Base-by-base conservation (phyloP, 2,797 vertebrate species). In the Myoxocephalus aenaeus region DNA sequence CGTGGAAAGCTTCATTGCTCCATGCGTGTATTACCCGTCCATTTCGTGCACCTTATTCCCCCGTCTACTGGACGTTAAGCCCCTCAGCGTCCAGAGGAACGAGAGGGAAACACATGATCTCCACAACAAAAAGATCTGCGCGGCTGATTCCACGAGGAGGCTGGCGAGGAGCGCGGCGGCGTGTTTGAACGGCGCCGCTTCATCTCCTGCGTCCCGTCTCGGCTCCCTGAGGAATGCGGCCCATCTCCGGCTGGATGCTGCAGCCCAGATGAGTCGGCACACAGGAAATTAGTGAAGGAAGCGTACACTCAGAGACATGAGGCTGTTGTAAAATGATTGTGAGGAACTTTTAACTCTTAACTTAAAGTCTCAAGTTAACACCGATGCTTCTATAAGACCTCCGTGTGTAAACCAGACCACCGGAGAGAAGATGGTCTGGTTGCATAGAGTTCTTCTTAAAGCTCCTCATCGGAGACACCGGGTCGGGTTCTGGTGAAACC, bases 261-360 rank as follows among this genome's bases (percentile, higher is more conserved):
- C 76, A 81, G 83, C 78, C 91, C 90, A 90, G 86, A 92, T 92
- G 90, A 91, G 85, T 42, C 42, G 2, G 25, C 80, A 81, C 56
- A 87, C 91, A 93, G 93, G 92, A 95, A 94, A 92, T 92, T 92
- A 81, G 82, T 59, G 63, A 70, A 54, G 20, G 70, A 57, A 40
- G 79, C 40, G 87, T 77, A 73, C 85, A 53, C 72, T 76, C 53
- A 5, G 56, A 73, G 65, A 66, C 62, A 75, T 17, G 25, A 86
- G 42, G 56, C 22, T 50, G 36, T 48, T 89, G 87, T 72, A 70
- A n/a, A 50, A 7, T 51, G 5, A 22, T 4, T 51, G 48, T 22
- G 48, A 51, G 48, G 48, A 51, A 51, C 20, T 11, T 51, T 51
- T 22, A 7, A 51, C 20, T 34, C 29, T 29, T 29, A 2, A 29